phyloP scores from a whole-genome alignment of 2,888 invertebrate species.

The Eumacrocentrus americanus region DNA sequence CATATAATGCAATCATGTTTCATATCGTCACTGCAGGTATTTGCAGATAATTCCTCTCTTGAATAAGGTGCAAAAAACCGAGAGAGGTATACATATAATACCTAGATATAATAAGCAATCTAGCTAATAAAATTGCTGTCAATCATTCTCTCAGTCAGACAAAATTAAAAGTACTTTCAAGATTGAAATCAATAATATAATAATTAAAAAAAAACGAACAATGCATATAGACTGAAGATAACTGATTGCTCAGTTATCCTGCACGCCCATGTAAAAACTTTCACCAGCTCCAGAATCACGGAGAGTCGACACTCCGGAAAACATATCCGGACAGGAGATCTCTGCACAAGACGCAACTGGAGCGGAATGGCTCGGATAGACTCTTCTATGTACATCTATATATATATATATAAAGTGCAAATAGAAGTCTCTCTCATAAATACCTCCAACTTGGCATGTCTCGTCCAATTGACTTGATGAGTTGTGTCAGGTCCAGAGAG shows the following conservation, averaged over 20 bases:
- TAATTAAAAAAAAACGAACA: background rate
- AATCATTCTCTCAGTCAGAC: too few relatives aligned
- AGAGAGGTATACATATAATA: too few relatives aligned
- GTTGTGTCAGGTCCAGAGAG: background rate
- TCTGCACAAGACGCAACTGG: slow-evolving; percentile 10
- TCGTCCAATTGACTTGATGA: background rate
- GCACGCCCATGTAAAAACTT: slow-evolving; percentile 17
- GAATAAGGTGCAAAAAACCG: background rate
- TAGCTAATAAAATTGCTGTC: too few relatives aligned
- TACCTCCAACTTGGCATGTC: background rate
- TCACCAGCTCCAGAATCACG: slow-evolving; percentile 4
- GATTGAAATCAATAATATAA: background rate
- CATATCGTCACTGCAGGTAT: background rate
- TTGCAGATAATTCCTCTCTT: background rate
- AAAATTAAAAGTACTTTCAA: background rate
- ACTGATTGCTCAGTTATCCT: slow-evolving; percentile 6
- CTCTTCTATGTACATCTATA: background rate
- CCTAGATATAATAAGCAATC: too few relatives aligned
- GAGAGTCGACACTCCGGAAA: slow-evolving; percentile 17
- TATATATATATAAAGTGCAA: background rate
- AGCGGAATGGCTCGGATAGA: slow-evolving; percentile 15
- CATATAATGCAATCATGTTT: slow-evolving; percentile 20
- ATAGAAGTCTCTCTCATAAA: slow-evolving; percentile 1
- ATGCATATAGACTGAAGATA: background rate
- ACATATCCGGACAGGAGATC: slow-evolving; percentile 1